phyloP scores from a whole-genome alignment of 2,113 vertebrate genomes.

The Pelecanus crispus region DNA sequence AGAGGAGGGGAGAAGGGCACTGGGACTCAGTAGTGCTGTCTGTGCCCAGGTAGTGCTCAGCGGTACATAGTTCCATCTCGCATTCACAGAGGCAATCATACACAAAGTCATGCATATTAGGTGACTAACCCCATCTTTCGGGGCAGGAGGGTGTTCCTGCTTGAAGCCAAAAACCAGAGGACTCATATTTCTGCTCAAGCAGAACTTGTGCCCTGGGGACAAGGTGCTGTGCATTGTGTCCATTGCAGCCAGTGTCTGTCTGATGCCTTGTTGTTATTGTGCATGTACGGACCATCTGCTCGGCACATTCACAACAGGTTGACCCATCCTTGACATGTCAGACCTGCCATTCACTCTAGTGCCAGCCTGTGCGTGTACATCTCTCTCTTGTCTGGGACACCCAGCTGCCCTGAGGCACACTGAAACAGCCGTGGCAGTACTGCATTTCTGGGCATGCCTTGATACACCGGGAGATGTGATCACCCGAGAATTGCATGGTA shows the following conservation, averaged over 20 bases:
- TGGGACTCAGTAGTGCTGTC: neutral
- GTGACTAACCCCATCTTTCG: neutral
- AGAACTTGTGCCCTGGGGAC: neutral
- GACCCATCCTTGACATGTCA: neutral
- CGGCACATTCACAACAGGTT: neutral
- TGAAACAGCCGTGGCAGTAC: neutral
- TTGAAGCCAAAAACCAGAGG: neutral
- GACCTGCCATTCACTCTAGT: neutral
- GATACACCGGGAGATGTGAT: neutral
- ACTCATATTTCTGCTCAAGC: neutral
- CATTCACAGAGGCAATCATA: neutral
- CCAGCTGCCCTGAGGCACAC: neutral
- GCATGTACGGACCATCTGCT: neutral
- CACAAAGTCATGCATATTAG: neutral
- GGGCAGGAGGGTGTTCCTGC: neutral
- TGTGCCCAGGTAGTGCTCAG: neutral
- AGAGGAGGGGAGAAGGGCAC: neutral
- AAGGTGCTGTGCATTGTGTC: neutral
- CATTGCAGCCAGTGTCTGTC: neutral
- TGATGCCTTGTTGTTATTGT: neutral
- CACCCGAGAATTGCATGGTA: neutral
- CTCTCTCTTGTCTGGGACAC: neutral
- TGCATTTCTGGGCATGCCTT: neutral
- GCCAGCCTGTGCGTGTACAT: neutral
- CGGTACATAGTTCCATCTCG: accelerated